A percentile compares a stretch with the other conserved stretches of the same genome.
Conservation (phyloP, 2,797 vertebrate species). For the Bufotes viridis region DNA sequence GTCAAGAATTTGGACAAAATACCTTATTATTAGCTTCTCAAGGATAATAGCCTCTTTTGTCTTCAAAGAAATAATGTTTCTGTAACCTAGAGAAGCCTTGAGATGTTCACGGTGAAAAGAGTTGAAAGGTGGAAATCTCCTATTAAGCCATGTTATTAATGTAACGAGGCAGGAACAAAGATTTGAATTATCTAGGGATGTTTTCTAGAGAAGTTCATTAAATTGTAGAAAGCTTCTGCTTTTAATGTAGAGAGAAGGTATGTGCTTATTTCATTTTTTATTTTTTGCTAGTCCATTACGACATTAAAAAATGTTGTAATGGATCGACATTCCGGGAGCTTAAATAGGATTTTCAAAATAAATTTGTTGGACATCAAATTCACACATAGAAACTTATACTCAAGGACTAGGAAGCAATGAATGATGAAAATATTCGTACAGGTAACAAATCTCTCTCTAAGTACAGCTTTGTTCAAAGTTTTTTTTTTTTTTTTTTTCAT, state of each 20-base stretch:
- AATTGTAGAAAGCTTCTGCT: conserved; percentile 22
- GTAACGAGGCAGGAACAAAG: conserved; percentile 58
- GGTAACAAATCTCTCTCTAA: no score
- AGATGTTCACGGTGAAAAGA: conserved; percentile 42
- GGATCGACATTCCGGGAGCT: neutral
- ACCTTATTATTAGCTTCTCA: conserved; percentile 59
- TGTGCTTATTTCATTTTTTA: conserved; percentile 19
- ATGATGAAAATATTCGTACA: neutral
- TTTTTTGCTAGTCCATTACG: neutral
- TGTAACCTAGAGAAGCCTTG: conserved; percentile 57
- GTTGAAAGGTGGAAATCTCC: conserved; percentile 55
- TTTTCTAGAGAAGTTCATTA: conserved; percentile 44
- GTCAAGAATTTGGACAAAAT: conserved; percentile 57
- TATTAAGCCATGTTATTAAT: conserved; percentile 60
- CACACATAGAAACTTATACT: neutral
- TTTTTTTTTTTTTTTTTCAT: no score
- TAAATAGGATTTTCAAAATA: neutral
- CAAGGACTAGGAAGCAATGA: neutral
- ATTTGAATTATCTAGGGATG: conserved; percentile 48
- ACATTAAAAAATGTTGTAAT: neutral
- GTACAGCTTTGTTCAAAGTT: no score
- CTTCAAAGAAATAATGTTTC: conserved; percentile 61
- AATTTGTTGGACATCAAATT: neutral
- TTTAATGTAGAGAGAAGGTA: neutral
- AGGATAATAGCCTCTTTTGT: conserved; percentile 56